A percentile compares a stretch with the other conserved stretches of the same genome.
Evolutionary conservation across 2,113 vertebrate genomes (phyloP).

Genomic region (Chloebia gouldiae): DNA sequence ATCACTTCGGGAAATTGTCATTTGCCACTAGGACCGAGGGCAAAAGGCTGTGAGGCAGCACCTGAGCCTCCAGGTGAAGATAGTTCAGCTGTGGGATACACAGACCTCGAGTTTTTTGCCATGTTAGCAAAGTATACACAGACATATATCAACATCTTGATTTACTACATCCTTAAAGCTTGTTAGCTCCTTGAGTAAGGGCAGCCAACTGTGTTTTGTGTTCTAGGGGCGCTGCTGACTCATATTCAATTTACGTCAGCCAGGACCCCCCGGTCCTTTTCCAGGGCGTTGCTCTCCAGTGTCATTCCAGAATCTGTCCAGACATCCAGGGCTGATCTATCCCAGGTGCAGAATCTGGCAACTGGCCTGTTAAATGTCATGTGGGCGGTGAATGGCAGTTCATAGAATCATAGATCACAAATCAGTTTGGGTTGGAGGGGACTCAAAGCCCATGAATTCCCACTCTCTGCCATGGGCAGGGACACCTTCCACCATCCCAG

Average conservation of each 20-base stretch:
- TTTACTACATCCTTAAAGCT: background rate
- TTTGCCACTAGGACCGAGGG: fast-evolving
- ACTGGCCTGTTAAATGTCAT: background rate
- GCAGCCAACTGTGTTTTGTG: background rate
- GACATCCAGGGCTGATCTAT: fast-evolving
- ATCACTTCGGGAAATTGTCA: background rate
- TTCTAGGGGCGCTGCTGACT: background rate
- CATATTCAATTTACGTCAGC: fast-evolving
- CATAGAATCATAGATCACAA: background rate
- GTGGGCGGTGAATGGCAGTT: background rate
- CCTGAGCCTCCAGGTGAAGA: background rate
- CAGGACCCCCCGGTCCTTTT: background rate
- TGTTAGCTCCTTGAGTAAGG: background rate
- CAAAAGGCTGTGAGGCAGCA: background rate
- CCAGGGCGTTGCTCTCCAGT: fast-evolving
- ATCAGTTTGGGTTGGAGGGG: background rate
- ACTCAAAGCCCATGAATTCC: background rate
- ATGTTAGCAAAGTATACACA: fast-evolving
- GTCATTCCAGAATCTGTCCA: fast-evolving
- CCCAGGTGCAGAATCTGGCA: background rate
- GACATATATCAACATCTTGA: background rate
- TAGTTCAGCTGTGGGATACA: background rate
- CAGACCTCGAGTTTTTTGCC: background rate
- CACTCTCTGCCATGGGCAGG: background rate
- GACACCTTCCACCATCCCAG: background rate